Conservation (phyloP, 2,888 invertebrate genomes). For the Acrocera orbiculus region DNA sequence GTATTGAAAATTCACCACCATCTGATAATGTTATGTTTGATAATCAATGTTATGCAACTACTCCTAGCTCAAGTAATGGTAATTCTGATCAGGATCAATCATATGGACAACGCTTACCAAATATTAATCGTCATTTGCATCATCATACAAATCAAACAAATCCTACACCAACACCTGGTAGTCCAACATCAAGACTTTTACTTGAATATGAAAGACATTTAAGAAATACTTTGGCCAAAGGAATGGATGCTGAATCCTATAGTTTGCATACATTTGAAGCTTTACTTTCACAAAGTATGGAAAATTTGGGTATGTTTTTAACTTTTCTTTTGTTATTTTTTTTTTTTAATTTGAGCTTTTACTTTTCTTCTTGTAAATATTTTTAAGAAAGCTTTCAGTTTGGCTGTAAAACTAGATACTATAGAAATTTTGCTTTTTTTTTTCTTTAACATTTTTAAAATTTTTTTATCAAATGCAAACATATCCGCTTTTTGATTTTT, state of each 20-base stretch:
- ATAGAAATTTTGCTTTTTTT: neutral
- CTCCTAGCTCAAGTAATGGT: conserved; percentile 84
- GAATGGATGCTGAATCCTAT: conserved; percentile 90
- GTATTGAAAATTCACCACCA: conserved; percentile 54
- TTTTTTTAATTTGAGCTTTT: neutral
- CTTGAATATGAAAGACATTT: conserved; percentile 90
- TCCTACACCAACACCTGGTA: conserved; percentile 60
- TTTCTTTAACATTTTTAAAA: neutral
- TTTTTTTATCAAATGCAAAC: neutral
- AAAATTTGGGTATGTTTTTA: conserved; percentile 62
- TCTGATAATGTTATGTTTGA: conserved; percentile 89
- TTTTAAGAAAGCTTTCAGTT: neutral
- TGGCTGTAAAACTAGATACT: neutral
- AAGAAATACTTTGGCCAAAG: conserved; percentile 79
- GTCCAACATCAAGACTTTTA: conserved; percentile 67
- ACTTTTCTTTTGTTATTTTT: neutral
- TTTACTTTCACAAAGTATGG: conserved; percentile 83
- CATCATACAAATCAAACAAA: conserved; percentile 50
- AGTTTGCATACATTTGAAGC: conserved; percentile 89
- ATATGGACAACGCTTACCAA: conserved; percentile 36
- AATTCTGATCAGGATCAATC: conserved; percentile 75
- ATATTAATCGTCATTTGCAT: conserved; percentile 36
- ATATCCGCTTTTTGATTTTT: no score
- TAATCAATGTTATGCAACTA: conserved; percentile 89
- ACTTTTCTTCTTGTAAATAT: neutral